Conservation (phyloP, 30 jellyfish, hydroid and myxozoan species). For the Aurelia aurita region DNA sequence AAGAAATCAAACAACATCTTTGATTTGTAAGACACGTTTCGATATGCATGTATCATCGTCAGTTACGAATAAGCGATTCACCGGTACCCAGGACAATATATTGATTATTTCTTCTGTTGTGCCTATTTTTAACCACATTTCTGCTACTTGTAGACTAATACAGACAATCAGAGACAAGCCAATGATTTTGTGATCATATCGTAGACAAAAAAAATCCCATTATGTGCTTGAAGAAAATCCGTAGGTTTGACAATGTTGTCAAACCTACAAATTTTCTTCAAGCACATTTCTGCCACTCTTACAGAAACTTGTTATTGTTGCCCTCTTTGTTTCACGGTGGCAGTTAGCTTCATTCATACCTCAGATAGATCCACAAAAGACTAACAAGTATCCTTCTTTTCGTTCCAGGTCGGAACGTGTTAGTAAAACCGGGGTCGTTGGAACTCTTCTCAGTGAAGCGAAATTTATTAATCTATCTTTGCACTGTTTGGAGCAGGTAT, state of each 20-base stretch:
- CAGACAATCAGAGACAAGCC: too few relatives aligned
- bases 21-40: too few relatives aligned
- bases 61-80: too few relatives aligned
- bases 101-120: too few relatives aligned
- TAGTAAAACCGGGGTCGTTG: constrained; percentile 98
- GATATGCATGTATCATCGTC: too few relatives aligned
- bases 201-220: too few relatives aligned
- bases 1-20: too few relatives aligned
- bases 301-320: not conserved
- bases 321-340: not conserved
- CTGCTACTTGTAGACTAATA: not conserved
- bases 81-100: too few relatives aligned
- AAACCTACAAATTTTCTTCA: not conserved
- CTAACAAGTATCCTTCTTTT: not conserved
- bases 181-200: too few relatives aligned
- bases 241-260: too few relatives aligned
- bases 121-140: not conserved
- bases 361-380: not conserved
- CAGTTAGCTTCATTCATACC: not conserved
- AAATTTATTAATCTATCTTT: constrained; percentile 91
- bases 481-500: constrained; percentile 90
- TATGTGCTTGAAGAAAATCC: too few relatives aligned
- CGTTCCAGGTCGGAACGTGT: constrained; percentile 93
- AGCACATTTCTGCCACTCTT: not conserved
- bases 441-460: constrained; percentile 92